Percentiles rank a stretch among this genome's conserved stretches.
Conservation (phyloP, 2,797 vertebrate species). For the Acanthornis magna region DNA sequence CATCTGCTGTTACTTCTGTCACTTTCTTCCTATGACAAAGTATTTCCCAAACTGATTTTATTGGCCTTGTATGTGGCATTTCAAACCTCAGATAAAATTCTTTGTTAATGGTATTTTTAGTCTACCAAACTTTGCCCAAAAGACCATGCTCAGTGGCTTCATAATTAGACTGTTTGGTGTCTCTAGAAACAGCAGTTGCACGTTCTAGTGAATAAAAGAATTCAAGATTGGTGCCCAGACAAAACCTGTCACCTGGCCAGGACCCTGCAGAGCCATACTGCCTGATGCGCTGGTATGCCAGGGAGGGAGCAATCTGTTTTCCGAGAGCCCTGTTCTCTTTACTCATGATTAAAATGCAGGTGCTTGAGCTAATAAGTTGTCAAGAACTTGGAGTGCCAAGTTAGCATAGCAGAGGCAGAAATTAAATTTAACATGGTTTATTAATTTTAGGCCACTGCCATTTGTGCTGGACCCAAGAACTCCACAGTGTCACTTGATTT, state of each 20-base stretch:
- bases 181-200: neutral
- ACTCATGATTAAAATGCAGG: neutral
- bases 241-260: neutral
- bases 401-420: neutral
- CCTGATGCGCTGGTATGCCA: accelerated
- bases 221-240: neutral
- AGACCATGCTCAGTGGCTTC: neutral
- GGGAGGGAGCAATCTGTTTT: neutral
- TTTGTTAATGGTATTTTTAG: neutral
- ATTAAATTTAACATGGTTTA: neutral
- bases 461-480: neutral
- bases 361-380: neutral
- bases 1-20: neutral
- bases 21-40: neutral
- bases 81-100: neutral
- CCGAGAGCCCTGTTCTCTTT: neutral
- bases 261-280: neutral
- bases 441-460: neutral
- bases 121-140: neutral
- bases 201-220: neutral
- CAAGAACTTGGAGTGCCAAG: neutral
- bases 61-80: neutral
- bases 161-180: neutral
- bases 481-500: neutral
- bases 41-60: neutral